Evolutionary conservation across 2,113 vertebrate genomes (phyloP), one percentile per base, ranked within the genome.

Genomic region (Nibea coibor): DNA sequence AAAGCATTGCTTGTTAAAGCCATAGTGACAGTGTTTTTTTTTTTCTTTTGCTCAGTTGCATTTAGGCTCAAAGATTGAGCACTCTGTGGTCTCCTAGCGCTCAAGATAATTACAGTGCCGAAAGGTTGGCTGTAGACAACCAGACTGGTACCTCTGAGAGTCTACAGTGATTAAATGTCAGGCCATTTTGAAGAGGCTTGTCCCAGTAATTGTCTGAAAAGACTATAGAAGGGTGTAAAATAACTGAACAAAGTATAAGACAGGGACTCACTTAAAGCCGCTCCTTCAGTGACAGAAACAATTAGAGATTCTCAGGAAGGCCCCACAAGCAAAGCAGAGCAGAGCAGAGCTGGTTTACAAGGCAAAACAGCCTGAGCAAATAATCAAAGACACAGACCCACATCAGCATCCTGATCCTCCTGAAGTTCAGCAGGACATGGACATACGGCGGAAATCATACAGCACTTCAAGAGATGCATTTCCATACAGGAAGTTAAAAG

Each of bases 151-250:
- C 91, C 89, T 80, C 89, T 19, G 89, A 84, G 91, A 88, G n/a
- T 82, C 83, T 67, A 15, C 86, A 53, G 78, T 92, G 91, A 92
- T 91, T 92, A 91, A 91, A 90, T 90, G 85, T 88, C 91, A 87
- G 76, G 72, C 63, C 76, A 8, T 75, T 90, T 82, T 89, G 83
- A 90, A 31, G 84, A 83, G 81, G 72, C 77, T 75, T 57, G 76
- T 88, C 75, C 85, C 4, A 28, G 75, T 87, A 88, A 90, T 86
- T 87, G 86, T 88, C 57, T 87, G 81, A 82, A 85, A 78, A 43
- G 78, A 28, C 82, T 48, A 64, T 42, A 28, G 73, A 75, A 68
- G 71, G 66, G 50, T 75, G 81, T 82, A 78, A 84, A 87, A 88
- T 63, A 80, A 84, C 72, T 69, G 57, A 84, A 67, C 72, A 83